Base-by-base conservation (phyloP, 64 coral and sea anemone species). In the Hydrozoanthus tunicans region DNA sequence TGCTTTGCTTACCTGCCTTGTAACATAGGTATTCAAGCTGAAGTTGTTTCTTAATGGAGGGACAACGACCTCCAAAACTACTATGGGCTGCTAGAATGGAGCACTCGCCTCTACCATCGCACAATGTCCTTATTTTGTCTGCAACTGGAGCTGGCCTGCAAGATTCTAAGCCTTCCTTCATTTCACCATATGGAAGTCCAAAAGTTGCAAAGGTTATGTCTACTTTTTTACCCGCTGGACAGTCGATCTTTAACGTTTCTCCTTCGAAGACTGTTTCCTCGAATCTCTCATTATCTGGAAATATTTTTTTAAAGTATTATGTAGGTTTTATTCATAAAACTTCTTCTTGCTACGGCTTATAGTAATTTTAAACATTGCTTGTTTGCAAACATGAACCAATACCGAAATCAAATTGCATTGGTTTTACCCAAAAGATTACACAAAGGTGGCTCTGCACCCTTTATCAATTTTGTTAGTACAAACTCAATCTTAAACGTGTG, bases 21-120 rank as follows among this genome's bases (percentile, higher is more conserved):
- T 80, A 80, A 56, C 78, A 80, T 3, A 59, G 10, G 78, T 80
- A 80, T 27, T 80, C 78, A 6, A 80, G 5, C 57, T 80, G 78
- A 26, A 80, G 78, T 15, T 80, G 78, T 60, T 80, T 80, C 9
- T 53, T 60, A 7, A 60, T 56, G 78, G 14, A 54, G 10, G 78
- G 78, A 59, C 78, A 80, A 26, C 6, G 24, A 27, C n/a, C 59
- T n/a, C 23, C 56, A 61, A 80, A 80, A 3, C 1, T 80, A 53
- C 53, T 80, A 26, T 56, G 23, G 9, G 78, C 59, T 23, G 6
- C 78, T 59, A 9, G 56, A 27, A 61, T 15, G 15, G 78, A 24
- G 59, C 54, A 80, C 20, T 53, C 17, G 1, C 9, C 26, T 80
- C 26, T 53, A 80, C 78, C 78, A 80, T 80, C 78, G 4, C 78